A percentile compares a stretch with the other conserved stretches of the same genome.
Evolutionary conservation across 2,888 invertebrate genomes (phyloP).

Genomic region (Orchesella flavescens): DNA sequence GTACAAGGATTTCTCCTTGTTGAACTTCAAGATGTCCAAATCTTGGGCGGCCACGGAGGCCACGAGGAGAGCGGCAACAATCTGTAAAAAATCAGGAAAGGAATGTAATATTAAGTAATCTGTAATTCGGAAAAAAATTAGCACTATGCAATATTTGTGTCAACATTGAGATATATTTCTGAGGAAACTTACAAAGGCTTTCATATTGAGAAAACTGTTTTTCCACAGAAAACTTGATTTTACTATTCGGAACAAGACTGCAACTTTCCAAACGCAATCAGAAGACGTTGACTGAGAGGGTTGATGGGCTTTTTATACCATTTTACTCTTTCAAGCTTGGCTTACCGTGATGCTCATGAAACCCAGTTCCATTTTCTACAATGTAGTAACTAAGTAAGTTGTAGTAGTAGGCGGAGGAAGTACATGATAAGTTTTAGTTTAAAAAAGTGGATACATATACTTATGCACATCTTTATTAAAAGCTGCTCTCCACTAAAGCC

Average conservation of each 20-base stretch:
- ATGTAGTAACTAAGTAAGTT: not conserved
- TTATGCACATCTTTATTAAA: not conserved
- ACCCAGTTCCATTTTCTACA: not conserved
- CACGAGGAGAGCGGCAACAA: slow-evolving; percentile 46
- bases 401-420: slow-evolving; percentile 5
- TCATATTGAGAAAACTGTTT: slow-evolving; percentile 1
- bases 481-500: not conserved
- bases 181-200: slow-evolving; percentile 12
- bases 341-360: not conserved
- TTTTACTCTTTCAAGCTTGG: not conserved
- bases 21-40: slow-evolving; percentile 38
- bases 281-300: slow-evolving; percentile 21
- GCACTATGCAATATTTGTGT: too few species aligned
- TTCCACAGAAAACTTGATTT: slow-evolving; percentile 32
- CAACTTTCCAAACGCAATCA: slow-evolving; percentile 42
- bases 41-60: slow-evolving; percentile 39
- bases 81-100: not conserved
- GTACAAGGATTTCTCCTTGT: slow-evolving; percentile 41
- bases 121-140: too few species aligned
- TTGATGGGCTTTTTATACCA: slow-evolving; percentile 20
- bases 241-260: slow-evolving; percentile 13
- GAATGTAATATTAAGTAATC: too few species aligned
- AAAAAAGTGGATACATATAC: not conserved
- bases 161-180: too few species aligned
- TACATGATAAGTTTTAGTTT: not conserved